phyloP scores from a whole-genome alignment of 2,113 vertebrate species.

The Chaetorhynchus papuensis region DNA sequence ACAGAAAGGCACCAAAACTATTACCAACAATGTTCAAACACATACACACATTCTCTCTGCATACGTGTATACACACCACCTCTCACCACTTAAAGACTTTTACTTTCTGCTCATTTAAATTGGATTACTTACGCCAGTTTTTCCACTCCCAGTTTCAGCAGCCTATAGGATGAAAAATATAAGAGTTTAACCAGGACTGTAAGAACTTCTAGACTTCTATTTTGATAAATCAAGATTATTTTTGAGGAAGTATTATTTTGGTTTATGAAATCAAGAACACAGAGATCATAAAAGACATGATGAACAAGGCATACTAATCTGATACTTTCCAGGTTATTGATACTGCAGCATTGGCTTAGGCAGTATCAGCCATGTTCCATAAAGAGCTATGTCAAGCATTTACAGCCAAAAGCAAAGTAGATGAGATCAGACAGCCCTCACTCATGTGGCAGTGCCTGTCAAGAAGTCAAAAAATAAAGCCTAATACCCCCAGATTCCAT shows the following conservation, averaged over 20 bases:
- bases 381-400: background rate
- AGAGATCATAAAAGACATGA: background rate
- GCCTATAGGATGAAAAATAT: conserved; percentile 71
- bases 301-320: background rate
- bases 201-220: background rate
- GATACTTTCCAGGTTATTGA: background rate
- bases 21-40: background rate
- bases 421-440: background rate
- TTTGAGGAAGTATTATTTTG: background rate
- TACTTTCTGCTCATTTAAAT: background rate
- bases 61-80: background rate
- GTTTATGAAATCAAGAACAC: background rate
- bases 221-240: background rate
- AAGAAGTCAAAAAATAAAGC: background rate
- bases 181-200: background rate
- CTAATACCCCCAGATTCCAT: background rate
- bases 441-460: background rate
- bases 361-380: background rate
- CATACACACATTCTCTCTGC: background rate
- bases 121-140: conserved; percentile 90
- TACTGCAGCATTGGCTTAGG: background rate
- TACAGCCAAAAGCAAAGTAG: background rate
- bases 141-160: conserved; percentile 96
- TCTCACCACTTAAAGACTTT: background rate
- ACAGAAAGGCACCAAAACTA: too few species aligned